Conservation (phyloP, 2,113 vertebrate species). For the Callaeas wilsoni region DNA sequence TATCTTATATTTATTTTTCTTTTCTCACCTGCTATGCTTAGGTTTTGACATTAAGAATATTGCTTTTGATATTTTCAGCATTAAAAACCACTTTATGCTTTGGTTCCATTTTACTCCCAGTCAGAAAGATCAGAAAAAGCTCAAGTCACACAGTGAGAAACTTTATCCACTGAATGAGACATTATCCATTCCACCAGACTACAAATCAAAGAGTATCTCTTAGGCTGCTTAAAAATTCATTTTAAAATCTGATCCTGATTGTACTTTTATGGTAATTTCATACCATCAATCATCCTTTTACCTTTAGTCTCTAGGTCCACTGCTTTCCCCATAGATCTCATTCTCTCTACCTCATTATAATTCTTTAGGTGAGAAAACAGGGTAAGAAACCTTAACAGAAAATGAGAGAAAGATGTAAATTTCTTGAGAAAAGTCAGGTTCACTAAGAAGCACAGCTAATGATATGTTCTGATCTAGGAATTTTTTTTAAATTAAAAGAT, state of each 20-base stretch:
- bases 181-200: conserved; percentile 96
- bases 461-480: conserved; percentile 88
- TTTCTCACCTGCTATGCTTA: conserved; percentile 61
- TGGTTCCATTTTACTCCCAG: conserved; percentile 81
- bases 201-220: conserved; percentile 98
- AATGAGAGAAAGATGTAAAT: conserved; percentile 98
- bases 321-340: conserved; percentile 91
- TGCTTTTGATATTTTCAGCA: conserved; percentile 81
- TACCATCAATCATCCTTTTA: conserved; percentile 95
- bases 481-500: conserved; percentile 64
- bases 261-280: conserved; percentile 99
- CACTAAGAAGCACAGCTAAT: conserved; percentile 77
- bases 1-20: conserved; percentile 75
- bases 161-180: conserved; percentile 98
- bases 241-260: conserved; percentile 99
- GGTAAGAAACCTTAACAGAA: conserved; percentile 81
- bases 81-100: conserved; percentile 79
- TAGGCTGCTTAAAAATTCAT: conserved; percentile 99
- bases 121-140: conserved; percentile 85
- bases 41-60: conserved; percentile 76
- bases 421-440: conserved; percentile 84
- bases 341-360: conserved; percentile 95
- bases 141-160: conserved; percentile 82
- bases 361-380: conserved; percentile 93
- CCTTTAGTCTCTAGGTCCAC: conserved; percentile 94